These are phyloP conservation scores for Menidia menidia DNA, from an alignment of 2,797 vertebrate species.

Conservation along the genomic window DNA sequence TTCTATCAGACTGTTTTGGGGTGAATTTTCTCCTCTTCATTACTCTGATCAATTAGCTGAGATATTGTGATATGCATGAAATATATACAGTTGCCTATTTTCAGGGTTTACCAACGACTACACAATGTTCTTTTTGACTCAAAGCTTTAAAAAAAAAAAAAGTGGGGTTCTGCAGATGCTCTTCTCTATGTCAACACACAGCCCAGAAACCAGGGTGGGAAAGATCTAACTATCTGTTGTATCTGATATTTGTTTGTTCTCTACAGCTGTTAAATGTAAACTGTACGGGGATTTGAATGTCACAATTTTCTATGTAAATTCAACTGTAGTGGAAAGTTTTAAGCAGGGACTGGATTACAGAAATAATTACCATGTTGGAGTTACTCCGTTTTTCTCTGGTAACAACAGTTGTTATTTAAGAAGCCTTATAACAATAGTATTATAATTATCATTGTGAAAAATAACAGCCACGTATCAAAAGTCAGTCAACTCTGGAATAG, in stretches of 20 bases:
- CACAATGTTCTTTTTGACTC: neutral
- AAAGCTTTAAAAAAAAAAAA: slow-evolving; percentile 1
- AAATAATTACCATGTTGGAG: too few species aligned
- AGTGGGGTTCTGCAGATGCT: neutral
- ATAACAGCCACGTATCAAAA: neutral
- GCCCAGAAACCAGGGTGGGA: neutral
- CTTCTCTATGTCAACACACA: too few species aligned
- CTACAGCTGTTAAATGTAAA: neutral
- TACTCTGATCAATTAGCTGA: neutral
- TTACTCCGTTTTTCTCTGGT: too few species aligned
- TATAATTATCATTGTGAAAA: neutral
- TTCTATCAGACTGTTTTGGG: neutral
- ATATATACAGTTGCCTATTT: neutral
- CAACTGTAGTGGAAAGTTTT: too few species aligned
- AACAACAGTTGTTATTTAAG: neutral
- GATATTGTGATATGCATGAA: neutral
- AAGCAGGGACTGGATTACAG: too few species aligned
- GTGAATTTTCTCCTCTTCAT: neutral
- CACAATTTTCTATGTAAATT: too few species aligned
- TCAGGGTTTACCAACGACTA: neutral
- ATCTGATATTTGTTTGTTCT: neutral
- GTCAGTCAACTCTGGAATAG: neutral
- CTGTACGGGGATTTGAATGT: neutral
- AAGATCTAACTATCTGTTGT: neutral
- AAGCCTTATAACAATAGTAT: neutral